Evolutionary conservation across 2,797 vertebrate species (phyloP), one percentile per base, ranked within the genome.

Genomic region (Spinibarbus caldwelli): DNA sequence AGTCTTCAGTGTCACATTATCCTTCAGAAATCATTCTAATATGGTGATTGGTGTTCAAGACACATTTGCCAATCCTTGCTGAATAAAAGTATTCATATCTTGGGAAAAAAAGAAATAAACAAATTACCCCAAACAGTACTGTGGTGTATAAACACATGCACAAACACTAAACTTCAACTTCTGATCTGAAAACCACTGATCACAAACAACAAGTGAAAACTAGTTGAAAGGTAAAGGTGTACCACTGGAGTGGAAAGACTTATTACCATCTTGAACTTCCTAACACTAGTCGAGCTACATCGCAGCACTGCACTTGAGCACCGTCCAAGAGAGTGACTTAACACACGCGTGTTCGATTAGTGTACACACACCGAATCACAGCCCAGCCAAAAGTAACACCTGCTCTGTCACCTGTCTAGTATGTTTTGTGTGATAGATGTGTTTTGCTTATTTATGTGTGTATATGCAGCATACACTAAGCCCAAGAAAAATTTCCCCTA

Each of bases 361-460:
- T 54, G 38, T 76, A 86, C 80, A 76, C 68, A 84, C 72, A 72
- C 1, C 11, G 1, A 87, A 38, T 17, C 70, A 70, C 49, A 64
- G 59, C 26, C 62, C 26, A 83, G 82, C 43, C 57, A 89, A 86
- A 84, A 70, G 80, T 73, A 78, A 79, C 84, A 86, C 75, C 57
- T 71, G 82, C 67, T 59, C 79, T n/a, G n/a, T n/a, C n/a, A n/a
- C n/a, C n/a, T n/a, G n/a, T n/a, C n/a, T n/a, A n/a, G n/a, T n/a
- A n/a, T n/a, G n/a, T n/a, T n/a, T n/a, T n/a, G n/a, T n/a, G n/a
- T n/a, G n/a, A n/a, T n/a, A n/a, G n/a, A n/a, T n/a, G n/a, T n/a
- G n/a, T n/a, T n/a, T n/a, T n/a, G n/a, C n/a, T n/a, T n/a, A n/a
- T n/a, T n/a, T n/a, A n/a, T n/a, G n/a, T n/a, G n/a, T n/a, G n/a